These are phyloP conservation scores for Halyomorpha halys DNA, from an alignment of 1,140 invertebrate species.

Conservation along the genomic window DNA sequence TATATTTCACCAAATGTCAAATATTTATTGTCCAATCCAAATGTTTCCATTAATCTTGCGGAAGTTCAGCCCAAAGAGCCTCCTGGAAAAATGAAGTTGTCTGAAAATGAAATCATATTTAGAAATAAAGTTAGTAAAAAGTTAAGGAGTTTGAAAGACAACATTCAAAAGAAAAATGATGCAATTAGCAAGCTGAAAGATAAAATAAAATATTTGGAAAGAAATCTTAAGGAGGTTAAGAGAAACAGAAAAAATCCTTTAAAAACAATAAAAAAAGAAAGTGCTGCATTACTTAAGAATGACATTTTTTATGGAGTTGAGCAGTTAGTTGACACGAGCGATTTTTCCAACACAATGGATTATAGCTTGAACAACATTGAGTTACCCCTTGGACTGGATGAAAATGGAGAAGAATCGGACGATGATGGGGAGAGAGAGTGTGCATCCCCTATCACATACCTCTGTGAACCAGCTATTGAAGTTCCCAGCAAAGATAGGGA, in stretches of 20 bases:
- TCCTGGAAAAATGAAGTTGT: neutral
- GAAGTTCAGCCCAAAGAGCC: neutral
- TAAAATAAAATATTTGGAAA: conserved; percentile 12
- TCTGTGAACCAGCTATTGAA: conserved; percentile 13
- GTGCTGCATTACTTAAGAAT: too few species aligned
- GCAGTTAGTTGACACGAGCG: too few species aligned
- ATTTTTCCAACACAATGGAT: neutral
- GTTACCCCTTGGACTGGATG: neutral
- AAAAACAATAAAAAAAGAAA: neutral
- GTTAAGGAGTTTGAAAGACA: neutral
- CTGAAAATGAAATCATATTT: conserved; percentile 3
- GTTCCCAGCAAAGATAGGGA: neutral
- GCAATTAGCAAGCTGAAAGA: conserved; percentile 7
- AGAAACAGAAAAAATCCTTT: neutral
- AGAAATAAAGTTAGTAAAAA: conserved; percentile 6
- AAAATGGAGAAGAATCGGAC: conserved; percentile 2
- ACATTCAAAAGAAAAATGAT: neutral
- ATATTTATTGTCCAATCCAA: neutral
- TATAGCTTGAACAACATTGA: neutral
- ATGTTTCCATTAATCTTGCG: neutral
- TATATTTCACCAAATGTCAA: conserved; percentile 1
- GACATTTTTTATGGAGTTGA: too few species aligned
- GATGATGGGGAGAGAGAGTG: neutral
- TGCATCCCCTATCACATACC: conserved; percentile 1
- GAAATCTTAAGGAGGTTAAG: neutral